Evolutionary conservation across 2,888 invertebrate genomes (phyloP), one percentile per base, ranked within the genome.

Genomic region (Ophion ellenae): DNA sequence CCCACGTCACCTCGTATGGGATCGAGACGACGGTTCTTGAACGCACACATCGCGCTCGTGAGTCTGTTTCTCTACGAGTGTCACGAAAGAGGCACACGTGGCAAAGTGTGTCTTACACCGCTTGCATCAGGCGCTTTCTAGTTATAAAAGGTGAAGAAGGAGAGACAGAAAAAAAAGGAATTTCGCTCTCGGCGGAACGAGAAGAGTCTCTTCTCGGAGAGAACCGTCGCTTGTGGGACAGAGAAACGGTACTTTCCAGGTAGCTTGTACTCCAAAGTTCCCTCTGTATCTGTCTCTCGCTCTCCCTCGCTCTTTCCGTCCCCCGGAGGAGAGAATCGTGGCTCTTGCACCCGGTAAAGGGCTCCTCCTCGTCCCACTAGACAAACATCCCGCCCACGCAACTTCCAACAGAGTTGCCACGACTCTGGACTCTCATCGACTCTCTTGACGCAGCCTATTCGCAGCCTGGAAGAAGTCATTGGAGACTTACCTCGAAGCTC

Each of bases 181-280:
- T 63, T 40, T 74, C 40, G 45, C 53, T 61, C 64, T 61, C 74
- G 47, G 61, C 70, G 59, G 57, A 73, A 69, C 75, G 73, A 76
- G 80, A 66, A 77, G 82, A 45, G 63, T 66, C 66, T 87, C 86
- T 88, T 40, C 86, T 88, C 9, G 69, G 28, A 53, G 63, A 76
- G 66, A 67, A 67, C 53, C 24, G 3, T 32, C 20, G n/a, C 17
- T 61, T 14, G 75, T 64, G 67, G 69, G 53, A 84, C 36, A 28
- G 73, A 47, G 45, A 82, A 90, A 90, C 90, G 90, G 89, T 90
- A 90, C 90, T 90, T 90, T 89, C 85, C 86, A 88, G 85, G 83
- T 87, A 88, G 86, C 84, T 70, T 63, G 83, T 81, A 77, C 59
- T 64, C 28, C 59, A 28, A 67, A 24, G 69, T 47, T 47, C 69